Percentiles rank a stretch among this genome's conserved stretches.
Evolutionary conservation across 1,140 invertebrate species (phyloP).

Genomic region (Hestina assimilis): DNA sequence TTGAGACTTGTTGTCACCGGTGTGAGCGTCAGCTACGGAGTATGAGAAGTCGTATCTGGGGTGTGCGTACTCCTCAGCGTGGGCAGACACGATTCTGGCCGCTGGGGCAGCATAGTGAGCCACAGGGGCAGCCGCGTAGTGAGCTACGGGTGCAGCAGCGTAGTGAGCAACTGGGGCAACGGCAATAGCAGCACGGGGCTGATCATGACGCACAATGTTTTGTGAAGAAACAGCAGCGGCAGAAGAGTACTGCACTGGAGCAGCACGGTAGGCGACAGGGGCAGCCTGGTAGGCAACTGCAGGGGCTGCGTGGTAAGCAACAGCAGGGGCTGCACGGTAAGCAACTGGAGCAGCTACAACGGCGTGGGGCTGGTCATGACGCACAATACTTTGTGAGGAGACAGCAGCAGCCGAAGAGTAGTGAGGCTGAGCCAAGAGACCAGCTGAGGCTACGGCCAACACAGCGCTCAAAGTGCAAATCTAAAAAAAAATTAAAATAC

Average conservation of each 20-base stretch:
- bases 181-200: slow-evolving; percentile 23
- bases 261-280: slow-evolving; percentile 25
- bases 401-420: slow-evolving; percentile 50
- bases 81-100: not conserved
- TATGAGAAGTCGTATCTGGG: slow-evolving; percentile 29
- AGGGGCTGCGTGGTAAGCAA: slow-evolving; percentile 36
- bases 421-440: slow-evolving; percentile 38
- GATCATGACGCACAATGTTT: slow-evolving; percentile 46
- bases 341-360: slow-evolving; percentile 29
- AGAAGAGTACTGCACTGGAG: slow-evolving; percentile 50
- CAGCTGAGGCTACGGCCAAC: slow-evolving; percentile 27
- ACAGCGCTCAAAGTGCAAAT: slow-evolving; percentile 17
- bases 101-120: slow-evolving; percentile 36
- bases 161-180: slow-evolving; percentile 28
- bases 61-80: slow-evolving; percentile 21
- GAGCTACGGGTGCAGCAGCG: slow-evolving; percentile 30
- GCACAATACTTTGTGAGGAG: slow-evolving; percentile 57
- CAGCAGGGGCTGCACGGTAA: slow-evolving; percentile 20
- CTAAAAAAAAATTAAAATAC: not conserved
- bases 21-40: slow-evolving; percentile 34
- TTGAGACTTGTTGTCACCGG: slow-evolving; percentile 67
- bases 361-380: slow-evolving; percentile 36
- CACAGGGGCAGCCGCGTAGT: slow-evolving; percentile 8
- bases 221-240: slow-evolving; percentile 53
- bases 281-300: slow-evolving; percentile 32